Base-by-base conservation (phyloP, 2,888 invertebrate genomes). In the Eucriotettix oculatus region DNA sequence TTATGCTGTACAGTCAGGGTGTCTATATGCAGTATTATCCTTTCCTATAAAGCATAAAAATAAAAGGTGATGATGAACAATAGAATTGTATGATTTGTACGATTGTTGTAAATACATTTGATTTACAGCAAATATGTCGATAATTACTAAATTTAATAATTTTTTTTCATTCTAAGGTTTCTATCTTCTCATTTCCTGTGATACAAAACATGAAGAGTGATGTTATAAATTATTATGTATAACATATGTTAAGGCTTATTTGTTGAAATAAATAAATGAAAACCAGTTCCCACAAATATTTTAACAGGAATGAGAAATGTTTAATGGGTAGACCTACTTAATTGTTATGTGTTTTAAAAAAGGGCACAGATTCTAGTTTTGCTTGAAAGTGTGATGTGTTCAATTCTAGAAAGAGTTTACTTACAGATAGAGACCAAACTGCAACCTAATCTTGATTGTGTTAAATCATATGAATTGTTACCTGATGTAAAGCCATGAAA, bases 401-500 rank as follows among this genome's bases (percentile, higher is more conserved):
- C 58, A 56, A 54, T 43, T 60, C 16, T 60, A 55, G 43, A 17
- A 29, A 42, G 43, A 57, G 42, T 17, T 11, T 53, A 29, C 29
- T 53, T 58, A 48, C n/a, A 61, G 55, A 54, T 43, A 42, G 56
- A 55, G 56, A 59, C 52, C 52, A 56, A 55, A 52, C 41, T 41
- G 56, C 44, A 17, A 52, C 17, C 44, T 44, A 5, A 29, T 59
- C 59, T 56, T 59, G 59, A 48, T 55, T 61, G 61, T 58, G 56
- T 61, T 58, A 42, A 61, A 42, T 55, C 57, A 58, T 61, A 58
- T 57, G 54, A 58, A 58, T 58, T 61, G 56, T 58, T 61, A 58
- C 58, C 61, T 61, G 61, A 56, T 61, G 61, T 61, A 55, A 58
- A 58, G 56, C 29, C 61, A 60, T 48, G 56, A 16, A 61, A 58